Percentiles rank a stretch among this genome's conserved stretches.
phyloP scores from a whole-genome alignment of 2,797 vertebrate genomes.

The Cryptoprocta ferox region DNA sequence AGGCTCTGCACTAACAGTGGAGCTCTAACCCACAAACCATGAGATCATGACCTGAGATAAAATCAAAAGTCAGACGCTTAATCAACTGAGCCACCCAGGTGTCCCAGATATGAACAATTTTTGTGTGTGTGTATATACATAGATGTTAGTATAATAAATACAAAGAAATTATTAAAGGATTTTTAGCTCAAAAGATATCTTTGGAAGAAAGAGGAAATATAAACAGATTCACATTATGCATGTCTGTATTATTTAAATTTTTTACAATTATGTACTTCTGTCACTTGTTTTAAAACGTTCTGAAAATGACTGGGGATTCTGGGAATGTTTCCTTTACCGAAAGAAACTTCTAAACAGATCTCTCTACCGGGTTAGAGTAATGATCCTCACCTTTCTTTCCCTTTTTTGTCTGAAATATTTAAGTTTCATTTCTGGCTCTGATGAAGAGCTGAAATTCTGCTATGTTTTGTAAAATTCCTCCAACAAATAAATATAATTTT shows the following conservation, averaged over 20 bases:
- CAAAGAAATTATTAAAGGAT: slow-evolving; percentile 14
- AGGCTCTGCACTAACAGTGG: no score
- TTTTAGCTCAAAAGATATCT: slow-evolving; percentile 33
- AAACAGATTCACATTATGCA: not conserved
- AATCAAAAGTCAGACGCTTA: no score
- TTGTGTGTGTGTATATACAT: not conserved
- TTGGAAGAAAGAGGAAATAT: not conserved
- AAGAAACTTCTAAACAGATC: not conserved
- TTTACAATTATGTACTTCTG: not conserved
- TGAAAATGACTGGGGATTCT: not conserved
- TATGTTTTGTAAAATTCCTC: slow-evolving; percentile 1
- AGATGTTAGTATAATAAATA: not conserved
- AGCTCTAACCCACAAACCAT: no score
- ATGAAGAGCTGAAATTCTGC: not conserved
- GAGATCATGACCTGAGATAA: no score
- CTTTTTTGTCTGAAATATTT: slow-evolving; percentile 23
- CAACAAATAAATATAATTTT: slow-evolving; percentile 38
- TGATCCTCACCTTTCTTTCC: not conserved
- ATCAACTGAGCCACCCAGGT: no score
- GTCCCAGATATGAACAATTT: not conserved
- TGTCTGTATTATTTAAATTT: not conserved
- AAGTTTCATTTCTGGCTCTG: slow-evolving; percentile 25
- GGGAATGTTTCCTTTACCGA: slow-evolving; percentile 30
- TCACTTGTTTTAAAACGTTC: not conserved
- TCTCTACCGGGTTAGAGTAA: not conserved